phyloP scores from a whole-genome alignment of 2,888 invertebrate genomes.

The Selenia dentaria region DNA sequence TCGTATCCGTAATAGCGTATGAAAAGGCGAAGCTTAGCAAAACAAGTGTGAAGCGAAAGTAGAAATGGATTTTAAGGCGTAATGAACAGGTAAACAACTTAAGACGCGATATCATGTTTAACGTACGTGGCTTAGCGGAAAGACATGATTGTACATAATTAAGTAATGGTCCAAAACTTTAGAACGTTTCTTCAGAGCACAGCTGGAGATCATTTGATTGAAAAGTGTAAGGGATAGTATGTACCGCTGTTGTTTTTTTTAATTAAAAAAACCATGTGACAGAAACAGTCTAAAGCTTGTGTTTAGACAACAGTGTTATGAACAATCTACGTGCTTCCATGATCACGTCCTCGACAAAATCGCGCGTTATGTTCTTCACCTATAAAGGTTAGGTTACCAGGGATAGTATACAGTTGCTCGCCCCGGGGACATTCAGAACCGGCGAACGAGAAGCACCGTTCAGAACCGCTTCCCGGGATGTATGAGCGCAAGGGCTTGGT shows the following conservation, averaged over 20 bases:
- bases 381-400: slow-evolving; percentile 61
- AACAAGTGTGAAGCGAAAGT: slow-evolving; percentile 56
- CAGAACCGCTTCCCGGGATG: slow-evolving; percentile 66
- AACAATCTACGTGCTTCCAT: not conserved
- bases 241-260: no score
- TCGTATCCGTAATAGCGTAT: slow-evolving; percentile 35
- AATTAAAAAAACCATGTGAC: no score
- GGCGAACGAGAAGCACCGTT: slow-evolving; percentile 68
- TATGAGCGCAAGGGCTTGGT: slow-evolving; percentile 70
- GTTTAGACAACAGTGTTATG: not conserved
- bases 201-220: no score
- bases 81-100: slow-evolving; percentile 22
- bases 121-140: not conserved
- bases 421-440: slow-evolving; percentile 61
- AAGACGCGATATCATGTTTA: slow-evolving; percentile 11
- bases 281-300: no score
- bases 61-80: slow-evolving; percentile 34
- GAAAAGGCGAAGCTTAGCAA: slow-evolving; percentile 41
- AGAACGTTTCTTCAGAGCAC: no score
- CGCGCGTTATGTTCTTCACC: slow-evolving; percentile 14
- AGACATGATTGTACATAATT: not conserved
- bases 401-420: slow-evolving; percentile 73
- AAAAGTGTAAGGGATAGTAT: no score
- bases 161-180: no score
- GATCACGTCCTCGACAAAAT: not conserved